These are phyloP conservation scores for Embidobia sp. DNA, from an alignment of 2,888 invertebrate species.

Conservation along the genomic window DNA sequence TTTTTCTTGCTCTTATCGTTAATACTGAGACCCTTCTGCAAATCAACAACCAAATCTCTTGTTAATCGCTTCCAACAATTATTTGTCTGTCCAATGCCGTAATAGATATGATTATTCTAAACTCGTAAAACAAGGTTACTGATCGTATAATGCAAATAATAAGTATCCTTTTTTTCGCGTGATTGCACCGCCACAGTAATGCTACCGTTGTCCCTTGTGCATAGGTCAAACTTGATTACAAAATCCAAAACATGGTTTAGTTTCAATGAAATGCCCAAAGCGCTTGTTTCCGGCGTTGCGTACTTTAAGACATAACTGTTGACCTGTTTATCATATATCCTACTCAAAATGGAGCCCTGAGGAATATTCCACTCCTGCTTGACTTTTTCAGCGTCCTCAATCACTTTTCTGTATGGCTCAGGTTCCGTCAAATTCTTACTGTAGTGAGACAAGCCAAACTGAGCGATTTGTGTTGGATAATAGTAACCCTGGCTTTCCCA, in stretches of 20 bases:
- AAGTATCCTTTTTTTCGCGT: constrained; percentile 89
- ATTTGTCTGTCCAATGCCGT: constrained; percentile 88
- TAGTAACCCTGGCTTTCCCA: constrained; percentile 98
- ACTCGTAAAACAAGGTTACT: constrained; percentile 88
- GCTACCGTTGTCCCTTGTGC: constrained; percentile 90
- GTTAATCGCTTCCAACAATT: constrained; percentile 90
- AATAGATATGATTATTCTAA: constrained; percentile 89
- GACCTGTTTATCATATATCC: constrained; percentile 84
- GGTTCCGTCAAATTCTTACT: constrained; percentile 96
- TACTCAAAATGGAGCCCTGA: constrained; percentile 85
- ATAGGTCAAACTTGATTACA: constrained; percentile 88
- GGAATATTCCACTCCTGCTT: constrained; percentile 89
- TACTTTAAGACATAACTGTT: constrained; percentile 88
- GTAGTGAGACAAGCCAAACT: constrained; percentile 98
- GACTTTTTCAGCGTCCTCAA: constrained; percentile 90
- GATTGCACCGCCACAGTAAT: constrained; percentile 90
- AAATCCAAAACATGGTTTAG: constrained; percentile 88
- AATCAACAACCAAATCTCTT: constrained; percentile 93
- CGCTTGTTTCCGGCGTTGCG: constrained; percentile 86
- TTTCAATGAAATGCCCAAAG: constrained; percentile 87
- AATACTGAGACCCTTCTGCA: constrained; percentile 92
- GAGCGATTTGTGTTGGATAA: constrained; percentile 99
- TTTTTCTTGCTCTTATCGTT: constrained; percentile 87
- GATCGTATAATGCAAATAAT: constrained; percentile 91
- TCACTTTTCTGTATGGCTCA: constrained; percentile 87